phyloP scores from a whole-genome alignment of 2,113 vertebrate genomes.

The Tragelaphus buxtoni region DNA sequence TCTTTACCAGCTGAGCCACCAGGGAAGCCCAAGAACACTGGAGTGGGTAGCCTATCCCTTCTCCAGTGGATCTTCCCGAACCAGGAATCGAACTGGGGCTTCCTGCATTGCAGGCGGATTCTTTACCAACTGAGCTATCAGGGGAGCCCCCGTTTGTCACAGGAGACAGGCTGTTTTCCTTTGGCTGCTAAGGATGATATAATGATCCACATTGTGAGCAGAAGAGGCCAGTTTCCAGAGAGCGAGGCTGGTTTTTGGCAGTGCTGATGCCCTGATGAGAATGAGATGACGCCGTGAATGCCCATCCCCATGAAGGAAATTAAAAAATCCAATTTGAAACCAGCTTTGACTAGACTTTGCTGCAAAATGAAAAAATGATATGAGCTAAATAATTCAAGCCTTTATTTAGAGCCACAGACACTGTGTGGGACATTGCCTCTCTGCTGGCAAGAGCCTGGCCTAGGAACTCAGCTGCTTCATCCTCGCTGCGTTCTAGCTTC shows the following conservation, averaged over 20 bases:
- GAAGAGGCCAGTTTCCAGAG: neutral
- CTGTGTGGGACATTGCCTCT: neutral
- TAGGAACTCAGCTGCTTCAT: neutral
- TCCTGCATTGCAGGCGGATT: neutral
- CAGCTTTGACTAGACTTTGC: neutral
- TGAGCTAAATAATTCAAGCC: conserved; percentile 13
- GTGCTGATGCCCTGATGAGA: neutral
- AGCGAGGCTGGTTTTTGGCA: neutral
- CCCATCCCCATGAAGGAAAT: neutral
- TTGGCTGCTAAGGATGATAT: neutral
- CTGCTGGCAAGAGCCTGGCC: neutral
- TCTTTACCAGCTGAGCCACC: neutral
- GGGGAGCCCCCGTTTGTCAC: neutral
- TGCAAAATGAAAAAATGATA: neutral
- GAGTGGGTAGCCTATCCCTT: neutral
- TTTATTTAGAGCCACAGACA: neutral
- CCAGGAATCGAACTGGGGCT: neutral
- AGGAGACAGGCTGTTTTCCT: neutral
- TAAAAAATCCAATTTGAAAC: neutral
- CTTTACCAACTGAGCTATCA: neutral
- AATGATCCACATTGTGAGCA: neutral
- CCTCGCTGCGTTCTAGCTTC: neutral
- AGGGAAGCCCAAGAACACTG: neutral
- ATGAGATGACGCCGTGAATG: neutral
- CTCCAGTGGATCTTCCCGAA: neutral